Base-by-base conservation (phyloP, 2,888 invertebrate genomes). In the Holacanthella duospinosa region DNA sequence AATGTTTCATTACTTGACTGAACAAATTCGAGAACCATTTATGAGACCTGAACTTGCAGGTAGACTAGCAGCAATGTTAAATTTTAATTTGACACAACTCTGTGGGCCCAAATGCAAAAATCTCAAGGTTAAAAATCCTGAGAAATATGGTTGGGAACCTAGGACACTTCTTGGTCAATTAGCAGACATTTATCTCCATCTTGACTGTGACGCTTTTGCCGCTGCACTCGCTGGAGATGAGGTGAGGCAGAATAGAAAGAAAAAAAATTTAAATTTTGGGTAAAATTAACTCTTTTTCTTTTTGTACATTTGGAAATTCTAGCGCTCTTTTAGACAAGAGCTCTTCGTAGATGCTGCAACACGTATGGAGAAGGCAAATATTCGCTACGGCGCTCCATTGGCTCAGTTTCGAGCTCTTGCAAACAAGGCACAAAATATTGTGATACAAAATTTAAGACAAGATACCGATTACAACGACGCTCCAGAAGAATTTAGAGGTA, bases 111-210 rank as follows among this genome's bases (percentile, higher is more conserved):
- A 95, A 79, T 96, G 95, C 81, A 90, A 92, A 79, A 80, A 80
- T 74, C 82, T 94, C 66, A 93, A 93, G 82, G 95, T 96, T 60
- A 86, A 88, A 63, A 89, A 89, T 74, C 92, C 93, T 1, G 89
- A 91, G 70, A 93, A 93, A 78, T 99, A 96, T 78, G 92, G 93
- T 16, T 99, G 97, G 97, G 93, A 96, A 77, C 97, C 97, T 25
- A 84, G 93, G 74, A 85, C 88, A 72, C 81, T 99, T 71, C 83
- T 97, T 64, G 87, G 90, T 74, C 90, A 93, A 78, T 84, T 99
- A 68, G 92, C 94, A 58, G 92, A 94, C 78, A 95, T 99, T 77
- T 99, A 99, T 82, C 83, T 97, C 75, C 94, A 97, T 79, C 84
- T 99, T 71, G 90, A 93, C 83, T 89, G 90, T 80, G 86, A 89